Percentiles rank a stretch among this genome's conserved stretches.
Conservation (phyloP, 2,797 vertebrate genomes). For the Pristis pectinata region DNA sequence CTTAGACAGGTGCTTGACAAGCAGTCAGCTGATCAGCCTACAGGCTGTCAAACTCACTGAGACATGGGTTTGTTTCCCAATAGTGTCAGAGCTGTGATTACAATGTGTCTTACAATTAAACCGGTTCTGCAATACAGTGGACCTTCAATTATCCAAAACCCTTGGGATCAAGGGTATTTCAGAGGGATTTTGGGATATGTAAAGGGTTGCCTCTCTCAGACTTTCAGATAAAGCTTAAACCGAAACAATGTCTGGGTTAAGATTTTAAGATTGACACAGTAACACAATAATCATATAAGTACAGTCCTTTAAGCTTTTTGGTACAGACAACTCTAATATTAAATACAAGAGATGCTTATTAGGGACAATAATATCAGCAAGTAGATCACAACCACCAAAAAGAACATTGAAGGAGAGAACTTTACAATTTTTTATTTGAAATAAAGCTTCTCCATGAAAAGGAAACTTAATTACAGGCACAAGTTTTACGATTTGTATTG, state of each 20-base stretch:
- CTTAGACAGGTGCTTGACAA: conserved; percentile 35
- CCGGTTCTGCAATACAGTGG: conserved; percentile 20
- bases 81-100: conserved; percentile 35
- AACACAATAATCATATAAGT: conserved; percentile 17
- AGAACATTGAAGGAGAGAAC: not conserved
- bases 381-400: not conserved
- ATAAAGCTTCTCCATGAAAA: not conserved
- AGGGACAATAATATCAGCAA: not conserved
- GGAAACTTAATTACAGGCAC: not conserved
- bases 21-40: conserved; percentile 37
- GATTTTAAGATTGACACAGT: not conserved
- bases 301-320: not conserved
- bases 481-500: not conserved
- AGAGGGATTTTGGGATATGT: conserved; percentile 1
- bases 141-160: conserved; percentile 37
- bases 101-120: conserved; percentile 38
- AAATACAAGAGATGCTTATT: not conserved
- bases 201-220: not conserved
- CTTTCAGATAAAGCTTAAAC: not conserved
- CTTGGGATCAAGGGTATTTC: not conserved
- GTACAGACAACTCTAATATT: not conserved
- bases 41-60: conserved; percentile 37
- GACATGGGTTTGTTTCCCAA: conserved; percentile 37
- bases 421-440: not conserved
- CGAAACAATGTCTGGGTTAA: conserved; percentile 2